A percentile compares a stretch with the other conserved stretches of the same genome.
Evolutionary conservation across 1,140 invertebrate genomes (phyloP).

Genomic region (Arion vulgaris): DNA sequence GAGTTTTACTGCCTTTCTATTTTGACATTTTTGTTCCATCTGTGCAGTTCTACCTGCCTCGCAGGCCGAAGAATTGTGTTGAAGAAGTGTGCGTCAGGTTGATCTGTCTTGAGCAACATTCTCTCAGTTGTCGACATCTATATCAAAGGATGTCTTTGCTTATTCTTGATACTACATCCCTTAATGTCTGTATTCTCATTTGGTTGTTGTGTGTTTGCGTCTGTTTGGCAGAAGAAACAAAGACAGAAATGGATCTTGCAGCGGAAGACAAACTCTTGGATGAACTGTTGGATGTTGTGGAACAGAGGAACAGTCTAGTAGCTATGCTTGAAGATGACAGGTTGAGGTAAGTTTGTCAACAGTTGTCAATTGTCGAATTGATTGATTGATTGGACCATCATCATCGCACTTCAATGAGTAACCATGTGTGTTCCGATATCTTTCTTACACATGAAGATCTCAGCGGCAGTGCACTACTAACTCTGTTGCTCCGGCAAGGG

Average conservation of each 20-base stretch:
- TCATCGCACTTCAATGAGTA: neutral
- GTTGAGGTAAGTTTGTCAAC: slow-evolving; percentile 78
- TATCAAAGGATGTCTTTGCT: no score
- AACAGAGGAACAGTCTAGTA: slow-evolving; percentile 82
- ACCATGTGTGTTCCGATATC: neutral
- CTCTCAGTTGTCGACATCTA: no score
- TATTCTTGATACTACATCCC: no score
- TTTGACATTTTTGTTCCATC: no score
- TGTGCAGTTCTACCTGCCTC: no score
- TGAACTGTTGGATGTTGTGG: slow-evolving; percentile 88
- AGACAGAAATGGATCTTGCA: slow-evolving; percentile 81
- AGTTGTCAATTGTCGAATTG: no score
- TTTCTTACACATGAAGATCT: neutral
- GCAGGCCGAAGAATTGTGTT: no score
- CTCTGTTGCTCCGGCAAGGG: no score
- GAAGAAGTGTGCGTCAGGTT: no score
- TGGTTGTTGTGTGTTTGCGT: neutral
- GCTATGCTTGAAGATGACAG: slow-evolving; percentile 82
- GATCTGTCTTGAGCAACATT: no score
- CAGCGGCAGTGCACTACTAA: neutral
- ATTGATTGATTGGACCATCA: no score
- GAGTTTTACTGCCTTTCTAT: no score
- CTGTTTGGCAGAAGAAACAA: slow-evolving; percentile 56
- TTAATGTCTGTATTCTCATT: neutral
- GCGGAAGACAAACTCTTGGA: slow-evolving; percentile 84